Conservation (phyloP, 2,113 vertebrate species). For the Odocoileus hemionus region DNA sequence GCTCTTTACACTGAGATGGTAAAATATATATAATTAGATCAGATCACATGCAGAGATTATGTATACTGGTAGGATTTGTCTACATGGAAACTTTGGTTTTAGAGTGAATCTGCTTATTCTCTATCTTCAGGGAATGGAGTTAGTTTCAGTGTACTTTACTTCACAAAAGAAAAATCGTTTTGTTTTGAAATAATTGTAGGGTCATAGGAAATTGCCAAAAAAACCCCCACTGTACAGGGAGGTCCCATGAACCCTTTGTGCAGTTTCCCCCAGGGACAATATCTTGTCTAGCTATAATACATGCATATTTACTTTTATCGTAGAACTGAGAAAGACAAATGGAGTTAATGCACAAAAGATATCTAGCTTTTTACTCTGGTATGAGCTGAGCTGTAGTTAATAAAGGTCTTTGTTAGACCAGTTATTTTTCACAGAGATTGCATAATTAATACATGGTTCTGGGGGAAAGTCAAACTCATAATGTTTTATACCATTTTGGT, state of each 20-base stretch:
- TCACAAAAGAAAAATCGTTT: not conserved
- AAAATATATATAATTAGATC: constrained; percentile 11
- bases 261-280: not conserved
- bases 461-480: not conserved
- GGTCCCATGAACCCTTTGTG: not conserved
- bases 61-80: not conserved
- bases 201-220: constrained; percentile 4
- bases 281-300: not conserved
- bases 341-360: not conserved
- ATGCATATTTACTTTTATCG: constrained; percentile 21
- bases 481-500: constrained; percentile 33
- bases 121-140: not conserved
- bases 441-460: constrained; percentile 14
- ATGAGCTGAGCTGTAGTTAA: constrained; percentile 16
- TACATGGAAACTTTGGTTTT: constrained; percentile 28
- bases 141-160: constrained; percentile 13
- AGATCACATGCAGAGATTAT: not conserved
- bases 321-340: constrained; percentile 19
- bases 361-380: not conserved
- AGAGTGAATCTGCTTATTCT: constrained; percentile 10
- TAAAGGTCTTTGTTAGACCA: constrained; percentile 12
- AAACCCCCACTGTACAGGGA: not conserved
- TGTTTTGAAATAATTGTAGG: constrained; percentile 34
- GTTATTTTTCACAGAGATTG: constrained; percentile 4
- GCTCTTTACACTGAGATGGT: not conserved